Evolutionary conservation across 2,797 vertebrate genomes (phyloP).

Genomic region (Sebastes dallii): DNA sequence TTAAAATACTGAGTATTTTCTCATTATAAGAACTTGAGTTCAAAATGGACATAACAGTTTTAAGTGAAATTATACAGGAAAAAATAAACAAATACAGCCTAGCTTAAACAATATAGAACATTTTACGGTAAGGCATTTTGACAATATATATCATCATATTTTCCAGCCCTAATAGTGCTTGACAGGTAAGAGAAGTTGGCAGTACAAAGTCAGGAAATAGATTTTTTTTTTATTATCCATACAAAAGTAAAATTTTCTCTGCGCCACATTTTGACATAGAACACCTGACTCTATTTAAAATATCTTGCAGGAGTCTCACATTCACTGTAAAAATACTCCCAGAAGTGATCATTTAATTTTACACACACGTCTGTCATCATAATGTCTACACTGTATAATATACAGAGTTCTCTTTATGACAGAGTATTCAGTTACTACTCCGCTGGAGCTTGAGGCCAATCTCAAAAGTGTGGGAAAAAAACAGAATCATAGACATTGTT

Average conservation of each 20-base stretch:
- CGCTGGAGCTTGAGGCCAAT: not conserved
- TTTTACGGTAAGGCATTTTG: too few relatives aligned
- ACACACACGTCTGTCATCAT: not conserved
- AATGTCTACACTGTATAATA: not conserved
- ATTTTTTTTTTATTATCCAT: not conserved
- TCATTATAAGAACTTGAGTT: too few relatives aligned
- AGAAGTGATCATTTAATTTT: not conserved
- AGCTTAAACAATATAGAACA: too few relatives aligned
- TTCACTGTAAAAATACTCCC: not conserved
- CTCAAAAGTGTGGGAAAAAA: not conserved
- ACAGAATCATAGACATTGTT: not conserved
- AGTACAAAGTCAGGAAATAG: not conserved
- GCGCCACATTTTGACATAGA: not conserved
- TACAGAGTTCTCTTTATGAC: not conserved
- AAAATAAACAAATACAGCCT: too few relatives aligned
- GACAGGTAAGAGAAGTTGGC: not conserved
- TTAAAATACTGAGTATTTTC: too few relatives aligned
- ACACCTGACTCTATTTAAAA: not conserved
- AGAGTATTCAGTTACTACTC: not conserved
- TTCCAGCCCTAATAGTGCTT: not conserved
- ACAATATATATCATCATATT: too few relatives aligned
- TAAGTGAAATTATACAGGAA: too few relatives aligned
- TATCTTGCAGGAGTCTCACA: not conserved
- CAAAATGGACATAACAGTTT: too few relatives aligned
- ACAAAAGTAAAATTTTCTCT: not conserved